These are phyloP conservation scores for Rousettus madagascariensis DNA, from an alignment of 2,797 vertebrate species.

Conservation along the genomic window DNA sequence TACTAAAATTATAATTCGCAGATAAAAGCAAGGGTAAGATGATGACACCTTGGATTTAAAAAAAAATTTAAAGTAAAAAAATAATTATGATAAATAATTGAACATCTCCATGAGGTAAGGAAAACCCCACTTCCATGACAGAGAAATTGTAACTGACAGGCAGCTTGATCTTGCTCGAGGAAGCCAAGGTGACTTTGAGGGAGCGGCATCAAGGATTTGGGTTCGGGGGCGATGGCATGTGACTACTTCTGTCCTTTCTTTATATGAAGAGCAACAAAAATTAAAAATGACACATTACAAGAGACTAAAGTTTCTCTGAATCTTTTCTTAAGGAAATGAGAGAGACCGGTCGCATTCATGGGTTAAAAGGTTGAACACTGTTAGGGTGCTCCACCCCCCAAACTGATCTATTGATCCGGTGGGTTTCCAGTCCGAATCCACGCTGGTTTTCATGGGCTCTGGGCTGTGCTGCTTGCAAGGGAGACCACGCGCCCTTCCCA, in stretches of 20 bases:
- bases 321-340: not conserved
- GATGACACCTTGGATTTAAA: not conserved
- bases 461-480: no score
- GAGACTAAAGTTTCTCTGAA: not conserved
- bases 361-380: not conserved
- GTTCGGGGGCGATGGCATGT: not conserved
- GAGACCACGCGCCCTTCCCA: no score
- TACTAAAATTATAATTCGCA: constrained; percentile 44
- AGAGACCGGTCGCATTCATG: not conserved
- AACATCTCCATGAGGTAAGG: not conserved
- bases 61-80: not conserved
- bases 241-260: not conserved
- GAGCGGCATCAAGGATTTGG: not conserved
- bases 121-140: not conserved
- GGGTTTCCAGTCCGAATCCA: not conserved
- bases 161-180: not conserved
- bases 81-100: constrained; percentile 8
- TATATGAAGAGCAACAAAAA: not conserved
- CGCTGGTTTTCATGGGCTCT: no score
- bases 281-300: not conserved
- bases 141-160: not conserved
- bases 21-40: not conserved
- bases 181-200: not conserved
- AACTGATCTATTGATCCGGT: not conserved
- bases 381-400: not conserved